These are phyloP conservation scores for Eupithecia tripunctaria DNA, from an alignment of 2,888 invertebrate genomes.

Conservation along the genomic window DNA sequence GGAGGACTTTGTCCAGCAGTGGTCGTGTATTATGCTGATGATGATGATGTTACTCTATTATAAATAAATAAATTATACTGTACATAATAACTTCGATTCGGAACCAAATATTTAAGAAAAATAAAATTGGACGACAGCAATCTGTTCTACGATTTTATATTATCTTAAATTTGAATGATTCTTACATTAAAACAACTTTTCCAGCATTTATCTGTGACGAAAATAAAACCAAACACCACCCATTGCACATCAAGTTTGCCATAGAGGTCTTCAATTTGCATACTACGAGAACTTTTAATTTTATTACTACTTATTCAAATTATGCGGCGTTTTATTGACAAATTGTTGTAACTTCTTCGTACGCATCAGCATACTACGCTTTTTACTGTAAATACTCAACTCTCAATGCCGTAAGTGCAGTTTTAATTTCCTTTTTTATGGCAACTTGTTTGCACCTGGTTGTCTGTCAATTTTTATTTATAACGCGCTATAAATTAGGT, in stretches of 20 bases:
- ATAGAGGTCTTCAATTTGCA: conserved; percentile 9
- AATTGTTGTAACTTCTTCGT: conserved; percentile 33
- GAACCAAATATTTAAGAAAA: background rate
- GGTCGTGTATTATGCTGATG: background rate
- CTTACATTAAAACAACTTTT: background rate
- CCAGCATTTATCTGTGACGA: background rate
- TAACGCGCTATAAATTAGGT: conserved; percentile 16
- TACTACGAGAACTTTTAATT: conserved; percentile 2
- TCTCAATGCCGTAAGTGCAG: conserved; percentile 8
- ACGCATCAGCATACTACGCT: conserved; percentile 19
- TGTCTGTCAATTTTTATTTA: conserved; percentile 27
- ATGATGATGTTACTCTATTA: background rate
- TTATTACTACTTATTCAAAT: conserved; percentile 18
- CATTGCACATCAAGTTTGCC: background rate
- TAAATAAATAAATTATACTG: too few relatives aligned
- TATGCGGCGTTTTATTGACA: conserved; percentile 40
- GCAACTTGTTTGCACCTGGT: conserved; percentile 29
- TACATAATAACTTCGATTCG: background rate
- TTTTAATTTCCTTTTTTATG: conserved; percentile 26
- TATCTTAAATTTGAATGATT: too few relatives aligned
- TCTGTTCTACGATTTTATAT: too few relatives aligned
- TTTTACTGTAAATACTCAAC: conserved; percentile 14
- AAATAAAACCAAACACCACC: background rate
- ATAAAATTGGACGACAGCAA: background rate
- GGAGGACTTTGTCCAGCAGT: background rate